A percentile compares a stretch with the other conserved stretches of the same genome.
phyloP scores from a whole-genome alignment of 2,888 invertebrate genomes.

The Malthinus seriepunctatus region DNA sequence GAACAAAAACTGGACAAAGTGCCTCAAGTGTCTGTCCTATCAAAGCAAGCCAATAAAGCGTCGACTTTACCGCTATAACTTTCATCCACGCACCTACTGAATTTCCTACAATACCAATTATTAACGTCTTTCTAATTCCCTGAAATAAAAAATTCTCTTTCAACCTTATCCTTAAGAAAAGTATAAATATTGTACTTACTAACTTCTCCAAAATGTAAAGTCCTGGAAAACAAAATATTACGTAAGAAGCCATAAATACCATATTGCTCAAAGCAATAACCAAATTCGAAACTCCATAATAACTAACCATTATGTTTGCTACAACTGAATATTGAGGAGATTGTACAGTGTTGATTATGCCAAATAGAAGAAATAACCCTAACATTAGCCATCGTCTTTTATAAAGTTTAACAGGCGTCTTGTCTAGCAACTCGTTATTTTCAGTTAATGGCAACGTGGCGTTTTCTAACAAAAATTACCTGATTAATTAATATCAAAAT shows the following conservation, averaged over 20 bases:
- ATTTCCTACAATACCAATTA: constrained; percentile 82
- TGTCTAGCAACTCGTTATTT: too few relatives aligned
- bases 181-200: not conserved
- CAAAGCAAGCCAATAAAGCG: constrained; percentile 85
- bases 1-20: constrained; percentile 86
- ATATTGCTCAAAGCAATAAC: constrained; percentile 96
- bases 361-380: constrained; percentile 83
- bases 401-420: not conserved
- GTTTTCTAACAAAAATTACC: too few relatives aligned
- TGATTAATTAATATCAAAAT: too few relatives aligned
- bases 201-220: constrained; percentile 76
- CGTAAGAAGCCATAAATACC: constrained; percentile 96
- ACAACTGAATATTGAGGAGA: constrained; percentile 98
- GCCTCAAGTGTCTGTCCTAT: constrained; percentile 85
- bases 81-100: constrained; percentile 87
- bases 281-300: constrained; percentile 72
- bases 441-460: too few relatives aligned
- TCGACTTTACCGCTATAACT: constrained; percentile 79
- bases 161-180: not conserved
- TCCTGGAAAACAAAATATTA: constrained; percentile 95
- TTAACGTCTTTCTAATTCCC: constrained; percentile 81
- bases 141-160: constrained; percentile 56
- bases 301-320: constrained; percentile 76
- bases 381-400: constrained; percentile 78
- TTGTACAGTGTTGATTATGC: constrained; percentile 90